Conservation (phyloP, 2,113 vertebrate species). For the Apteryx owenii region DNA sequence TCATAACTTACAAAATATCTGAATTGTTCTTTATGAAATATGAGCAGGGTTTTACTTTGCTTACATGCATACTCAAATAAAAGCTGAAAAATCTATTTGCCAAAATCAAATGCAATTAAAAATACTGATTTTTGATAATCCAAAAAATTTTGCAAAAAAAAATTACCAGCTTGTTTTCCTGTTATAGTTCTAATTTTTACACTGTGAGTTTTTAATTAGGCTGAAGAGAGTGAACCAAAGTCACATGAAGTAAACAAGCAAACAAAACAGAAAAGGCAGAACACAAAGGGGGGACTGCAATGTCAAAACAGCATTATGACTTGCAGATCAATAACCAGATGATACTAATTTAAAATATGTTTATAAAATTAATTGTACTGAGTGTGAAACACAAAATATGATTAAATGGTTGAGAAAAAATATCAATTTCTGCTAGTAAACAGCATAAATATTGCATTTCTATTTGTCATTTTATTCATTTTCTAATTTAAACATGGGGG, state of each 20-base stretch:
- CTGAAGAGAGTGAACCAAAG: background rate
- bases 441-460: background rate
- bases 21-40: background rate
- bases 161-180: background rate
- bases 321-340: background rate
- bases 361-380: background rate
- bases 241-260: background rate
- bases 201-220: background rate
- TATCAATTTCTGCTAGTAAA: background rate
- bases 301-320: background rate
- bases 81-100: background rate
- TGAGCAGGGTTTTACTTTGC: background rate
- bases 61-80: background rate
- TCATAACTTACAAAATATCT: background rate
- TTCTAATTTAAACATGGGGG: background rate
- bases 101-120: background rate
- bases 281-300: background rate
- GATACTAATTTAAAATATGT: background rate
- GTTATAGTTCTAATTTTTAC: background rate
- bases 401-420: background rate
- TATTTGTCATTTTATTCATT: background rate
- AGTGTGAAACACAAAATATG: background rate
- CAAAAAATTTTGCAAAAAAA: background rate
- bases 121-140: background rate
- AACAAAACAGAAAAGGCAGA: background rate